phyloP scores from a whole-genome alignment of 1,140 invertebrate species.

The Myzus persicae region DNA sequence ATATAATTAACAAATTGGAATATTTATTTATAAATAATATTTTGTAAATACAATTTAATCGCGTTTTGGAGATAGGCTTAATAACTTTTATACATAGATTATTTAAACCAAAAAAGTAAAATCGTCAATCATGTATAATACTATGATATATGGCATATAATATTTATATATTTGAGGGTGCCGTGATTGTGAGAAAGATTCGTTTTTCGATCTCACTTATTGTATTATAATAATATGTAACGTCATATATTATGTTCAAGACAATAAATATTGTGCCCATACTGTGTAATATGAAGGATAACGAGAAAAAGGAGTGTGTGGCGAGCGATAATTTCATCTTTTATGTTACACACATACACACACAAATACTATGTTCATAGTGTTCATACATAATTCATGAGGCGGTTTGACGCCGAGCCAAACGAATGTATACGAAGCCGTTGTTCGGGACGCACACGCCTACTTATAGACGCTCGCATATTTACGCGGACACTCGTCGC shows the following conservation, averaged over 20 bases:
- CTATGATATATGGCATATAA: no score
- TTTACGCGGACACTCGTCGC: background rate
- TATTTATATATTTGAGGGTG: background rate
- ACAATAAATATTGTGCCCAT: background rate
- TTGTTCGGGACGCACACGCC: background rate
- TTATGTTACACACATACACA: background rate
- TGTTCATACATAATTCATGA: background rate
- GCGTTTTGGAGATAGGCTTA: no score
- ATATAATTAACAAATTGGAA: no score
- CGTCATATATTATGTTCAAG: background rate
- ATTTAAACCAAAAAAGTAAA: no score
- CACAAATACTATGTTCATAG: background rate
- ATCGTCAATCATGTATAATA: no score
- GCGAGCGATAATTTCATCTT: background rate
- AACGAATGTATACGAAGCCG: conserved; percentile 12
- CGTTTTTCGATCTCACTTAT: background rate
- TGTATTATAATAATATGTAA: background rate
- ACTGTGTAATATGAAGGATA: background rate
- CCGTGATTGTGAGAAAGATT: background rate
- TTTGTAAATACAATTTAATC: no score
- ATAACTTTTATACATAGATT: no score
- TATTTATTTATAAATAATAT: no score
- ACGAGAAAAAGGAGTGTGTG: background rate
- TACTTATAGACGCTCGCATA: background rate
- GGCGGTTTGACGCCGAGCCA: background rate